Evolutionary conservation across 2,888 invertebrate genomes (phyloP), one percentile per base, ranked within the genome.

Genomic region (Orthosia gracilis): DNA sequence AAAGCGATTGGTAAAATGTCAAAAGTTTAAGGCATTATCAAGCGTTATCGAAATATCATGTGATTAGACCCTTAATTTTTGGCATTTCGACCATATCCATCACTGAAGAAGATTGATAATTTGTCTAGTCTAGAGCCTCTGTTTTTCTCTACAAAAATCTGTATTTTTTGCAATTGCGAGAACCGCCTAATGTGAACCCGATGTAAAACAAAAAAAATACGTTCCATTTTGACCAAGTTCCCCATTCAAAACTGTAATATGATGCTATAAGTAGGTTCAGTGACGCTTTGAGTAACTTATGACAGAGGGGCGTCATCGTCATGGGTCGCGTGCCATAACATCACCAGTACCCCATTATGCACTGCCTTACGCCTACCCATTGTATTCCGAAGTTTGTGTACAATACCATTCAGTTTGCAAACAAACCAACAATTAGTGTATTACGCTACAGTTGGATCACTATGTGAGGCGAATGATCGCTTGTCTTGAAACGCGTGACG

Each of bases 261-360:
- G 57, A 73, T 15, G 66, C 12, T 66, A 50, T 45, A 49, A 45
- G 55, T n/a, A 54, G 4, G 21, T 12, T 40, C 4, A n/a, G 31
- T 59, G 40, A 59, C 40, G 40, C n/a, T 40, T 18, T n/a, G 40
- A 59, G 15, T 40, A 40, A 7, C 40, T 40, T 26, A 72, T 80
- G 82, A 82, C 84, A 74, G 76, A 31, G 69, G 74, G 85, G 78
- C 76, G 85, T 69, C 45, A 68, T 66, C 85, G 90, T 90, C 90
- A 89, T 84, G 89, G 91, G 91, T 90, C 91, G 89, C 86, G 85
- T 86, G 87, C 85, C 68, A 58, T 47, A 65, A 61, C 21, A 57
- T 58, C 45, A 55, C 63, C 49, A 47, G 55, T 13, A 18, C n/a
- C 17, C 1, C 15, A 69, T 62, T 26, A 79, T 15, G 72, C 18